phyloP scores from a whole-genome alignment of 2,113 vertebrate species.

The Festucalex cinctus region DNA sequence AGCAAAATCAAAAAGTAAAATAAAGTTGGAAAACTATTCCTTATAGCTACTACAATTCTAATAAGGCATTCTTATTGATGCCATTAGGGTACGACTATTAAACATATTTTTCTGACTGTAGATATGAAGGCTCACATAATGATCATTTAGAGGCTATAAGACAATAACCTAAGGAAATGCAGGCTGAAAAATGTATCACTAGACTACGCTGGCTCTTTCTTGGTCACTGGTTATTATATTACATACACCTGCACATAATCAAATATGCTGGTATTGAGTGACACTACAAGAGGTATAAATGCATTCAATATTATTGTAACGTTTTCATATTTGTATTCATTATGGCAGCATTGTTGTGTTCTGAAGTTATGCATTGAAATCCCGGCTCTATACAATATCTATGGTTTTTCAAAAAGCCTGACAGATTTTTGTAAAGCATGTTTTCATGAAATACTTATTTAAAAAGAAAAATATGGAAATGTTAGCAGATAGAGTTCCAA shows the following conservation, averaged over 20 bases:
- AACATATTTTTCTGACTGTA: constrained; percentile 25
- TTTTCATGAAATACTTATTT: constrained; percentile 8
- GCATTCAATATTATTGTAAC: not conserved
- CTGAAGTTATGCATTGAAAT: too few species aligned
- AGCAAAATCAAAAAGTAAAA: not conserved
- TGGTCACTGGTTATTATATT: too few species aligned
- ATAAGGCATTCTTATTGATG: not conserved
- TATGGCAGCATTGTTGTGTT: not conserved
- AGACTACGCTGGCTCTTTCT: not conserved
- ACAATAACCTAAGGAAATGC: not conserved
- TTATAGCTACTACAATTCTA: not conserved
- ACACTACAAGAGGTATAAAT: not conserved
- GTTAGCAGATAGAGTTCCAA: constrained; percentile 25
- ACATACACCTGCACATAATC: too few species aligned
- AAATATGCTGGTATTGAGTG: not conserved
- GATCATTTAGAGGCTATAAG: constrained; percentile 24
- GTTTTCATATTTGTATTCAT: not conserved
- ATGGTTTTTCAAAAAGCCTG: not conserved
- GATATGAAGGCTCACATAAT: constrained; percentile 14
- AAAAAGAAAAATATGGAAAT: constrained; percentile 15
- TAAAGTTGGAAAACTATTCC: not conserved
- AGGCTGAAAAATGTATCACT: too few species aligned
- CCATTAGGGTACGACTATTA: constrained; percentile 31
- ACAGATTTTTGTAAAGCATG: not conserved
- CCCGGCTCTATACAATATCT: too few species aligned